Percentiles rank a stretch among this genome's conserved stretches.
These are phyloP conservation scores for Montipora sp. DNA, from an alignment of 64 coral and sea anemone genomes.

Conservation along the genomic window DNA sequence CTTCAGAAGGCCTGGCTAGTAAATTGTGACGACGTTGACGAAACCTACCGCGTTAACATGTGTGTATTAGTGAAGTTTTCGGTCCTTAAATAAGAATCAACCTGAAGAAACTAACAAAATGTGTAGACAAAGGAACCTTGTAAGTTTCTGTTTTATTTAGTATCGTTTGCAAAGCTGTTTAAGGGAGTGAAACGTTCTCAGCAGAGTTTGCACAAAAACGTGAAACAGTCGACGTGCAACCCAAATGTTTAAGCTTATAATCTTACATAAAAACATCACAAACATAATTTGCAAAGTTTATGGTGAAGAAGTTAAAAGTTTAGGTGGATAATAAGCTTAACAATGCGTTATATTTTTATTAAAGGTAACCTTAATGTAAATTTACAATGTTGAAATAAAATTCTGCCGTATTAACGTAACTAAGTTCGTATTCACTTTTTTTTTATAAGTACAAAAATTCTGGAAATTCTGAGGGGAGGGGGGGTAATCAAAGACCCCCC, in stretches of 20 bases:
- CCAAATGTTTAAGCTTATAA: constrained; percentile 17
- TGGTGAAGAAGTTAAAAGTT: neutral
- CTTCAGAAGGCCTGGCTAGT: constrained; percentile 13
- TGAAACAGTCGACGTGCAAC: constrained; percentile 2
- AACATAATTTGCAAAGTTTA: neutral
- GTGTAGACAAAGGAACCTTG: constrained; percentile 7
- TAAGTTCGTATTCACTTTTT: neutral
- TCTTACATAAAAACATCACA: constrained; percentile 13
- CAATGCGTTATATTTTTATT: constrained; percentile 18
- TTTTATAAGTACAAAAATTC: constrained; percentile 7
- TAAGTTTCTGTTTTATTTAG: constrained; percentile 4
- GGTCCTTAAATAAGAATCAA: neutral
- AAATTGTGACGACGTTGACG: neutral
- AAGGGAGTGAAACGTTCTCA: constrained; percentile 4
- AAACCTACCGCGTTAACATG: neutral
- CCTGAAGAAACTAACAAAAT: neutral
- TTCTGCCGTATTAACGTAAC: neutral
- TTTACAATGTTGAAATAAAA: neutral
- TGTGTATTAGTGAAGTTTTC: neutral
- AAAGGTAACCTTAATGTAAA: neutral
- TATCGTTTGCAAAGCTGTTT: constrained; percentile 11
- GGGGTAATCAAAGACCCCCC: no score
- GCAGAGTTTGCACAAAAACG: neutral
- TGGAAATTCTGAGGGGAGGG: neutral
- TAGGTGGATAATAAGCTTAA: neutral